Base-by-base conservation (phyloP, 2,797 vertebrate species). In the Karalla daura region DNA sequence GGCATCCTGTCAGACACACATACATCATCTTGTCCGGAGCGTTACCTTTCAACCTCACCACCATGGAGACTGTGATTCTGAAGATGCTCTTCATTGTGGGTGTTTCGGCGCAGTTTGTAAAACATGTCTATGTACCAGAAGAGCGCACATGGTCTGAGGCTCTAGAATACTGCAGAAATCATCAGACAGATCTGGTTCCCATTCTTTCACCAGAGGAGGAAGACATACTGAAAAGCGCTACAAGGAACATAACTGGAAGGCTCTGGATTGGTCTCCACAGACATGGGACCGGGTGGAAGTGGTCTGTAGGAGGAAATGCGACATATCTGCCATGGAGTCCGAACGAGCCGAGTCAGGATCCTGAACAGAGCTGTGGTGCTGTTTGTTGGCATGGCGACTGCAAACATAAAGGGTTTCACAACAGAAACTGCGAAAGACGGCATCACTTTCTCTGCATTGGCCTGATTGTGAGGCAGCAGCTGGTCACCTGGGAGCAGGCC, bases 361-460 rank as follows among this genome's bases (percentile, higher is more conserved):
- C n/a, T 3, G 0, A 0, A 2, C 12, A 30, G 4, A 5, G 0
- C 5, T 3, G 0, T 24, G 1, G 0, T 23, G 0, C 0, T 17
- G 23, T 41, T 33, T 50, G 54, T 15, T 60, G 15, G 14, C 0
- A 20, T 0, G 0, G 0, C 3, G n/a, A n/a, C n/a, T 41, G 53
- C 36, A 0, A 0, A 0, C 0, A 2, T 12, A 5, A 3, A 0
- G 60, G 53, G 11, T 53, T 21, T 64, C 17, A 56, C 12, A n/a
- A 0, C 12, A 1, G 0, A 7, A 0, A 0, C 5, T 0, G 0
- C 2, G 0, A 0, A 2, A 0, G 0, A 0, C 0, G 0, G 3
- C 1, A 10, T 2, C 27, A 32, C 0, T 66, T 63, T 32, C 41
- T 69, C 17, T 82, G 75, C 60, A 45, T 72, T 7, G 56, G 39